Conservation (phyloP, 1,140 invertebrate species). For the Berghia stephanieae region DNA sequence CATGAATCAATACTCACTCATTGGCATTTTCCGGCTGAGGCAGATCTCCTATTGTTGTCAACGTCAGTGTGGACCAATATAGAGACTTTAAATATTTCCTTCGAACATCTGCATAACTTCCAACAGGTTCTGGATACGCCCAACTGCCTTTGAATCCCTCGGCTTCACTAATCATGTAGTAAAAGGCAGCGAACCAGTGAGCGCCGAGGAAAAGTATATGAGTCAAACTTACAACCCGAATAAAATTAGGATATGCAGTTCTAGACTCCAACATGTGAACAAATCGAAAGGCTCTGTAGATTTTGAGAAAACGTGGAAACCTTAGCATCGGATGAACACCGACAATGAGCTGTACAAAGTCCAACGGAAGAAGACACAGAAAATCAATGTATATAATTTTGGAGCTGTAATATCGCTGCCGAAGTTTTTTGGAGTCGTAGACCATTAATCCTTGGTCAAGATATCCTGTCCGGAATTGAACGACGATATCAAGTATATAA, state of each 20-base stretch:
- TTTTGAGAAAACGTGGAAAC: constrained; percentile 73
- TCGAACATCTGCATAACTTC: constrained; percentile 85
- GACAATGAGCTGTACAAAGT: constrained; percentile 77
- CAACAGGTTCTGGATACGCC: constrained; percentile 81
- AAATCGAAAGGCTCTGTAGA: constrained; percentile 90
- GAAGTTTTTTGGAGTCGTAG: constrained; percentile 88
- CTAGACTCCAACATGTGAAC: constrained; percentile 96
- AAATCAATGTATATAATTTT: constrained; percentile 88
- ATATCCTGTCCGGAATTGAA: constrained; percentile 95
- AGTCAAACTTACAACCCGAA: constrained; percentile 93
- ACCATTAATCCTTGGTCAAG: constrained; percentile 94
- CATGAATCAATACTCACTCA: constrained; percentile 84
- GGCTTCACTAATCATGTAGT: constrained; percentile 91
- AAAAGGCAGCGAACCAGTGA: constrained; percentile 98
- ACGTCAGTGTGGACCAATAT: constrained; percentile 94
- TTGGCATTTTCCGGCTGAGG: constrained; percentile 93
- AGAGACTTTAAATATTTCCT: constrained; percentile 93
- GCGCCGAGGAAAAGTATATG: constrained; percentile 93
- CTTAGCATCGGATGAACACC: constrained; percentile 64
- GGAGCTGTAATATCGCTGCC: constrained; percentile 87
- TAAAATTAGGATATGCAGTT: constrained; percentile 94
- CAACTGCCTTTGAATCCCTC: constrained; percentile 91
- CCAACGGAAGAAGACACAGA: constrained; percentile 82
- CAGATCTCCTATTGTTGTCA: constrained; percentile 93
- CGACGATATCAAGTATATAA: constrained; percentile 85